Conservation (phyloP, 30 jellyfish, hydroid and myxozoan species). For the Pelagia noctiluca region DNA sequence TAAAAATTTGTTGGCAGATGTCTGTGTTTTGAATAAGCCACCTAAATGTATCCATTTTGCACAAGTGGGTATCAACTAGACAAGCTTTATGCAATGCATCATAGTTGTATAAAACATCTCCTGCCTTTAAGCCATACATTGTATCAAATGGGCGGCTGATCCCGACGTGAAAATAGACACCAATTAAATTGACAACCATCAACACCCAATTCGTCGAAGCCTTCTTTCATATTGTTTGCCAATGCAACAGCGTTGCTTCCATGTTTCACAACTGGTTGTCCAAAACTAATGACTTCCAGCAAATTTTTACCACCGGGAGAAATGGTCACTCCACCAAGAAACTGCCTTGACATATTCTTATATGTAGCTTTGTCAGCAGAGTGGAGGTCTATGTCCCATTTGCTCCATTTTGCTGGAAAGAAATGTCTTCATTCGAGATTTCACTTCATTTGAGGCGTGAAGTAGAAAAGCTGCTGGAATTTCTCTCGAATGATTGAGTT, state of each 20-base stretch:
- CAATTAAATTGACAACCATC: conserved; percentile 51
- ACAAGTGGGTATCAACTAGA: conserved; percentile 58
- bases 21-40: conserved; percentile 66
- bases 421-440: background rate
- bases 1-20: conserved; percentile 60
- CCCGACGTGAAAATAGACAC: conserved; percentile 55
- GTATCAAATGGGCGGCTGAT: conserved; percentile 58
- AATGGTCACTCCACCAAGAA: conserved; percentile 23
- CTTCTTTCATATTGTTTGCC: conserved; percentile 37
- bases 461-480: conserved; percentile 21
- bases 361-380: conserved; percentile 40
- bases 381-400: conserved; percentile 35
- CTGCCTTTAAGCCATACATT: conserved; percentile 55
- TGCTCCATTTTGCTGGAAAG: conserved; percentile 19
- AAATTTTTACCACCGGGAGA: conserved; percentile 20
- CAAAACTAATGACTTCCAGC: conserved; percentile 36
- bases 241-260: conserved; percentile 65
- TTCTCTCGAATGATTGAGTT: background rate
- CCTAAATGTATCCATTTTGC: conserved; percentile 25
- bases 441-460: conserved; percentile 5
- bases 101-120: conserved; percentile 20
- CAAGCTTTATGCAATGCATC: conserved; percentile 36
- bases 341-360: conserved; percentile 43
- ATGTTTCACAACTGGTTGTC: conserved; percentile 49
- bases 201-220: conserved; percentile 51